A percentile compares a stretch with the other conserved stretches of the same genome.
Conservation (phyloP, 2,888 invertebrate species). For the Psylliodes chrysocephalus region DNA sequence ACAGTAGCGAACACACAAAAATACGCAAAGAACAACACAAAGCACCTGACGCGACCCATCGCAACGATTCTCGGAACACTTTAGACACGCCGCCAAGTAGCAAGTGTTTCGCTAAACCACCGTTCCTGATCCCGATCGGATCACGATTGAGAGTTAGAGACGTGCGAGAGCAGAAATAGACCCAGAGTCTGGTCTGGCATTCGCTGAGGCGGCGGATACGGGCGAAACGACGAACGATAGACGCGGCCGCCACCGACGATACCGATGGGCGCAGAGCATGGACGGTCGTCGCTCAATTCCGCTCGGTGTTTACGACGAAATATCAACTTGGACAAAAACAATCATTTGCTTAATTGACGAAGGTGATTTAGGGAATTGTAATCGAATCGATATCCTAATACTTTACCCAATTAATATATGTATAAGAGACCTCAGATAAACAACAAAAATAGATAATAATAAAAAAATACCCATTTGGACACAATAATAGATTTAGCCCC, state of each 20-base stretch:
- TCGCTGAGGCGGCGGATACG: slow-evolving; percentile 1
- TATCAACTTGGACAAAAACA: no score
- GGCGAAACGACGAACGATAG: slow-evolving; percentile 1
- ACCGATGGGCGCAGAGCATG: slow-evolving; percentile 23
- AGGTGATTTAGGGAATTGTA: no score
- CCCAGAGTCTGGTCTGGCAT: slow-evolving; percentile 41
- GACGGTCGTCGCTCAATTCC: slow-evolving; percentile 90
- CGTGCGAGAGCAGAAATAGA: slow-evolving; percentile 31
- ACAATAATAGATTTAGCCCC: no score
- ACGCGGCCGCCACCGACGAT: no score
- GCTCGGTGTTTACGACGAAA: background rate
- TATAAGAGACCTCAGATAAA: no score
- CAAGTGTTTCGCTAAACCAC: background rate
- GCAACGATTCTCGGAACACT: slow-evolving; percentile 20
- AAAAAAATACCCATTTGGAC: no score
- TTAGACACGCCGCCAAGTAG: slow-evolving; percentile 2
- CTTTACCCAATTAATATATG: no score
- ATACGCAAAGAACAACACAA: slow-evolving; percentile 32
- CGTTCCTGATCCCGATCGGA: slow-evolving; percentile 34
- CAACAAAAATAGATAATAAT: no score
- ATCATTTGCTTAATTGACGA: no score
- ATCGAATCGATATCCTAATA: no score
- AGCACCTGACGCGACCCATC: slow-evolving; percentile 36
- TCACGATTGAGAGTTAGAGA: slow-evolving; percentile 38
- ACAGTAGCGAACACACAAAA: slow-evolving; percentile 31